Evolutionary conservation across 2,888 invertebrate species (phyloP).

Genomic region (Ommatoiulus sabulosus): DNA sequence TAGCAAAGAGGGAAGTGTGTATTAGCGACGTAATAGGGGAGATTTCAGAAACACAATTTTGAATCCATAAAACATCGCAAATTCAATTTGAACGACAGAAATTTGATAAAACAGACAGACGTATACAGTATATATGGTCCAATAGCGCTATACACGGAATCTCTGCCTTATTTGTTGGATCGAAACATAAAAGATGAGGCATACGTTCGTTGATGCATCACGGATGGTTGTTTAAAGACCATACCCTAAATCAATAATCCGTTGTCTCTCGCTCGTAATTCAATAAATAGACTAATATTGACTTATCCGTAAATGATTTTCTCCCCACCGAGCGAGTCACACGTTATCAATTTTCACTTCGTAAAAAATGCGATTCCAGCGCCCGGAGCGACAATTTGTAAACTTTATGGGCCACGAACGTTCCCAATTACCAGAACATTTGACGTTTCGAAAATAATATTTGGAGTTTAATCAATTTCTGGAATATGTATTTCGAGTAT

Average conservation of each 20-base stretch:
- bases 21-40: not conserved
- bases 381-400: not conserved
- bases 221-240: conserved; percentile 32
- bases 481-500: too few species aligned
- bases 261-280: conserved; percentile 39
- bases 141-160: not conserved
- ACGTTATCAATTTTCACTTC: not conserved
- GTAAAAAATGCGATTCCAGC: not conserved
- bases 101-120: not conserved
- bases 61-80: not conserved
- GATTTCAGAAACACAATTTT: not conserved
- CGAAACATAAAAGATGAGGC: not conserved
- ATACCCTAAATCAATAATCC: conserved; percentile 37
- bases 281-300: conserved; percentile 35
- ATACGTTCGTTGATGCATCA: not conserved
- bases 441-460: too few species aligned
- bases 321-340: not conserved
- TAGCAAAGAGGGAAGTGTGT: not conserved
- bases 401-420: not conserved
- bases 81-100: conserved; percentile 22
- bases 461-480: too few species aligned
- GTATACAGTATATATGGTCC: not conserved
- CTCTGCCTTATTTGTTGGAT: not conserved
- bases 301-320: conserved; percentile 31
- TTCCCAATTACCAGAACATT: too few species aligned